phyloP scores from a whole-genome alignment of 2,113 vertebrate species.

The Xenus cinereus region DNA sequence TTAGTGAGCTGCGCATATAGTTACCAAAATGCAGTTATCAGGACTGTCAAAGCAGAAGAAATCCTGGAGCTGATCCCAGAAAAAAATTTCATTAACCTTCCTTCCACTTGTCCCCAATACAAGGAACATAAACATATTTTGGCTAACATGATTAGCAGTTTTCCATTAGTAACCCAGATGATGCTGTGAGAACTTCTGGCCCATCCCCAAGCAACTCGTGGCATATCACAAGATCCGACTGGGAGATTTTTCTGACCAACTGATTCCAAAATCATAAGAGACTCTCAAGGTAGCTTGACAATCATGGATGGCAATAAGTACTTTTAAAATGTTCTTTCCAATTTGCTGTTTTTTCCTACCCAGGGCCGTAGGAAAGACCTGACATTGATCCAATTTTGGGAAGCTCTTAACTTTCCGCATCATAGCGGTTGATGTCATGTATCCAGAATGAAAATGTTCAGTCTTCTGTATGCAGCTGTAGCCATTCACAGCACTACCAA shows the following conservation, averaged over 20 bases:
- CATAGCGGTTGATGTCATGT: not conserved
- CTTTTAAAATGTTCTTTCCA: not conserved
- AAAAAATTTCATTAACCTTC: constrained; percentile 13
- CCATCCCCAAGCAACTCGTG: not conserved
- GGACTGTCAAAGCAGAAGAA: not conserved
- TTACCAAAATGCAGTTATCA: constrained; percentile 20
- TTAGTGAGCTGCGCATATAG: not conserved
- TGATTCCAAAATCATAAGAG: not conserved
- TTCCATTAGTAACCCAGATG: constrained; percentile 2
- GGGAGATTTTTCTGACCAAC: not conserved
- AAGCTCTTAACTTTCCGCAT: not conserved
- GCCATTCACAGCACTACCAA: not conserved
- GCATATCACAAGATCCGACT: constrained; percentile 24
- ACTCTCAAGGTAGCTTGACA: not conserved
- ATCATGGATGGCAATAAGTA: not conserved
- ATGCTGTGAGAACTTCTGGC: constrained; percentile 21
- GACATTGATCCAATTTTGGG: not conserved
- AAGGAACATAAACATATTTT: constrained; percentile 10
- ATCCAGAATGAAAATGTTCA: not conserved
- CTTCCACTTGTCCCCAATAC: not conserved
- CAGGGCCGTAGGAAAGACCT: not conserved
- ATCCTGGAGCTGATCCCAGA: constrained; percentile 16
- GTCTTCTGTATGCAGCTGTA: not conserved
- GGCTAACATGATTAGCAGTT: not conserved
- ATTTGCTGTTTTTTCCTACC: not conserved